Conservation (phyloP, 2,888 invertebrate species). For the Cylindroiulus punctatus region DNA sequence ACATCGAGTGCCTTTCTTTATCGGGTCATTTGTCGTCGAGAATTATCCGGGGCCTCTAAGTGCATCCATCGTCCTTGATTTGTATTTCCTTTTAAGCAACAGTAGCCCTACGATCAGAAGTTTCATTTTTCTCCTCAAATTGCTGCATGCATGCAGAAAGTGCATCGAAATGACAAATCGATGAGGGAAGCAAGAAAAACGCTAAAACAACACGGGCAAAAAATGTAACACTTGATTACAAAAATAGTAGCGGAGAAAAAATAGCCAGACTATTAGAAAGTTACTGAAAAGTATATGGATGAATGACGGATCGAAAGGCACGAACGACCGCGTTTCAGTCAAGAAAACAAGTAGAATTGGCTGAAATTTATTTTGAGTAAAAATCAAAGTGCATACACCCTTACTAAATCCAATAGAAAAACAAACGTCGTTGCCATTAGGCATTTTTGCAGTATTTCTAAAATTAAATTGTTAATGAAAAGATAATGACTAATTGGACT, state of each 20-base stretch:
- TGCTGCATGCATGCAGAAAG: background rate
- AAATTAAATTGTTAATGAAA: background rate
- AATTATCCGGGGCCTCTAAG: slow-evolving; percentile 5
- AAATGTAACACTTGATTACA: slow-evolving; percentile 16
- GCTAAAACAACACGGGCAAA: slow-evolving; percentile 10
- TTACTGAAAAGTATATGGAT: background rate
- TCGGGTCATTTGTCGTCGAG: background rate
- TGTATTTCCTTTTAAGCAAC: slow-evolving; percentile 14
- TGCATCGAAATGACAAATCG: slow-evolving; percentile 29
- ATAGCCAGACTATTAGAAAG: background rate
- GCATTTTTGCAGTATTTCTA: background rate
- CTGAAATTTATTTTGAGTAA: background rate
- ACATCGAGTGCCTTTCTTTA: background rate
- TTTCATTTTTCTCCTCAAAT: background rate
- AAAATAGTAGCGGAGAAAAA: slow-evolving; percentile 5
- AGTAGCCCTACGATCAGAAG: background rate
- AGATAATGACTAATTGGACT: background rate
- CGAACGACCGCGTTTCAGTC: background rate
- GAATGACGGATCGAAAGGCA: background rate
- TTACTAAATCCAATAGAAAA: background rate
- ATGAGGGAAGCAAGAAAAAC: background rate
- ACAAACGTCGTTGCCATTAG: background rate
- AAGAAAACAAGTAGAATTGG: background rate
- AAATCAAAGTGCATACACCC: background rate
- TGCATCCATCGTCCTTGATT: slow-evolving; percentile 38